phyloP scores from a whole-genome alignment of 1,140 invertebrate species.

The Chironomus tepperi region DNA sequence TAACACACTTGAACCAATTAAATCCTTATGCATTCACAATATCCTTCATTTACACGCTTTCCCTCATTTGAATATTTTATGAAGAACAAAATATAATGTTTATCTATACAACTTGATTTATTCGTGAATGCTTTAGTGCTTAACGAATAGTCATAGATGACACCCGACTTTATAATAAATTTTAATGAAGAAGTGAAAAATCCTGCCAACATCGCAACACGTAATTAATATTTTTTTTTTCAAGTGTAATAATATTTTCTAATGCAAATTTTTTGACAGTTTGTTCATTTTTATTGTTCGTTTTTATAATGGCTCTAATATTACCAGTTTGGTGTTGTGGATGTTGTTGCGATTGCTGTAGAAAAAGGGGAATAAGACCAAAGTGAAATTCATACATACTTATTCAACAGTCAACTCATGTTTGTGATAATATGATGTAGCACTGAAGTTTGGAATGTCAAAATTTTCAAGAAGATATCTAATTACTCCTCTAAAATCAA shows the following conservation, averaged over 20 bases:
- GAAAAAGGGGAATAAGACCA: background rate
- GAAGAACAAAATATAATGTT: too few relatives aligned
- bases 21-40: too few relatives aligned
- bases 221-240: background rate
- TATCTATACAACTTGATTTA: too few relatives aligned
- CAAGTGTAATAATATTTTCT: background rate
- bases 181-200: background rate
- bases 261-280: background rate
- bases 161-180: too few relatives aligned
- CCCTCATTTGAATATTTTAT: too few relatives aligned
- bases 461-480: slow-evolving; percentile 27
- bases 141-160: too few relatives aligned
- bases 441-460: background rate
- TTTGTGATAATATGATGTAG: background rate
- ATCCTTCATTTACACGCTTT: too few relatives aligned
- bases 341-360: background rate
- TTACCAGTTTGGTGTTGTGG: background rate
- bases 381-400: background rate
- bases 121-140: too few relatives aligned
- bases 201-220: background rate
- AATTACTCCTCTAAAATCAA: slow-evolving; percentile 51
- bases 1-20: too few relatives aligned
- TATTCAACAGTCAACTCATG: background rate
- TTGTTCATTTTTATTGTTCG: background rate
- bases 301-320: background rate